phyloP scores from a whole-genome alignment of 2,797 vertebrate species.

The Poeciliopsis infans region DNA sequence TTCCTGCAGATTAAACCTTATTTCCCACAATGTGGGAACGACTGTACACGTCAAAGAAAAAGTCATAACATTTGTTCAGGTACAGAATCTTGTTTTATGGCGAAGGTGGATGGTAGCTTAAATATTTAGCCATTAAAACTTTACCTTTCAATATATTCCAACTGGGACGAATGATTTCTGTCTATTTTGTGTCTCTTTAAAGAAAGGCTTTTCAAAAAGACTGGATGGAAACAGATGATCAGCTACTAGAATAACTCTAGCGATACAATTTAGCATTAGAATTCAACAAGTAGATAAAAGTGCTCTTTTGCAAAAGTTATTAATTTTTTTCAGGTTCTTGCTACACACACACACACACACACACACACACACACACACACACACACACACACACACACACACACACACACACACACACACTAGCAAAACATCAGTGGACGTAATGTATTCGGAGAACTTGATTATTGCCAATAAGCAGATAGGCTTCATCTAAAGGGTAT shows the following conservation, averaged over 20 bases:
- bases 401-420: no score
- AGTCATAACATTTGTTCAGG: constrained; percentile 53
- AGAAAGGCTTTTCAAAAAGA: not conserved
- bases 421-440: not conserved
- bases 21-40: constrained; percentile 81
- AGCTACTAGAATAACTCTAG: not conserved
- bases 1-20: constrained; percentile 86
- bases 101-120: not conserved
- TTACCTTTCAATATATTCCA: not conserved
- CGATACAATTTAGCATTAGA: not conserved
- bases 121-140: not conserved
- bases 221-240: not conserved
- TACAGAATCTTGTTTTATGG: not conserved
- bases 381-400: no score
- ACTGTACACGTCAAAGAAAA: constrained; percentile 77
- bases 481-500: not conserved
- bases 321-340: not conserved
- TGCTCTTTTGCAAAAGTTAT: not conserved
- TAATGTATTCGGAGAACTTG: not conserved
- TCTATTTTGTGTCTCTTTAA: not conserved
- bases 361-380: no score
- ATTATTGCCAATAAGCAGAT: not conserved
- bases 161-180: not conserved
- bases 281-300: not conserved
- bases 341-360: no score